Conservation (phyloP, 2,888 invertebrate genomes). For the Amphipoea oculea region DNA sequence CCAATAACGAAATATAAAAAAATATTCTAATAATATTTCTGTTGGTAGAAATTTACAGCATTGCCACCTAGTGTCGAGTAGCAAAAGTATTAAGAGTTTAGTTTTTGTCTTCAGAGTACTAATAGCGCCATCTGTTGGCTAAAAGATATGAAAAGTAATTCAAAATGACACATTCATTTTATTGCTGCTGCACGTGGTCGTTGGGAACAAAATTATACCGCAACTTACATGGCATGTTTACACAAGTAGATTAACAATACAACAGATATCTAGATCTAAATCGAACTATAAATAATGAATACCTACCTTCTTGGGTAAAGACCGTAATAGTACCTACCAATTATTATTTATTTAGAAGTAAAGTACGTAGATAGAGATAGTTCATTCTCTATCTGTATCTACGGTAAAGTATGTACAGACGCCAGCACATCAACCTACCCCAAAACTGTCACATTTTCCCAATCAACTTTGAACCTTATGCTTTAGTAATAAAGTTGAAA, state of each 20-base stretch:
- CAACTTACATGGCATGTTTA: background rate
- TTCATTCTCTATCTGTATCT: too few species aligned
- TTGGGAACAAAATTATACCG: background rate
- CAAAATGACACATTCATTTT: background rate
- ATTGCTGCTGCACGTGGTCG: background rate
- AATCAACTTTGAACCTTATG: too few species aligned
- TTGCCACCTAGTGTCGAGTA: conserved; percentile 64
- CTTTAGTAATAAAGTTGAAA: too few species aligned
- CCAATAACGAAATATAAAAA: background rate
- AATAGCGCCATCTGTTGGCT: conserved; percentile 33
- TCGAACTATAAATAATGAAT: background rate
- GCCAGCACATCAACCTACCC: too few species aligned
- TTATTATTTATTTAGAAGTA: too few species aligned
- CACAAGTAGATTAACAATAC: background rate
- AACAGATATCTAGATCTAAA: background rate
- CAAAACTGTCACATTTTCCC: too few species aligned
- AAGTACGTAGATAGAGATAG: too few species aligned
- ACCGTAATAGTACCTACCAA: too few species aligned
- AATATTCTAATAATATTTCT: background rate
- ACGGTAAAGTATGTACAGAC: too few species aligned
- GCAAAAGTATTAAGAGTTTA: conserved; percentile 26
- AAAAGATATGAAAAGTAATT: background rate
- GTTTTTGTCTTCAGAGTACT: background rate
- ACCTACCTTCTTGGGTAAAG: background rate
- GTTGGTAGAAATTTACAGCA: background rate